Evolutionary conservation across 2,797 vertebrate genomes (phyloP), one percentile per base, ranked within the genome.

Genomic region (Nannoperca obscura): DNA sequence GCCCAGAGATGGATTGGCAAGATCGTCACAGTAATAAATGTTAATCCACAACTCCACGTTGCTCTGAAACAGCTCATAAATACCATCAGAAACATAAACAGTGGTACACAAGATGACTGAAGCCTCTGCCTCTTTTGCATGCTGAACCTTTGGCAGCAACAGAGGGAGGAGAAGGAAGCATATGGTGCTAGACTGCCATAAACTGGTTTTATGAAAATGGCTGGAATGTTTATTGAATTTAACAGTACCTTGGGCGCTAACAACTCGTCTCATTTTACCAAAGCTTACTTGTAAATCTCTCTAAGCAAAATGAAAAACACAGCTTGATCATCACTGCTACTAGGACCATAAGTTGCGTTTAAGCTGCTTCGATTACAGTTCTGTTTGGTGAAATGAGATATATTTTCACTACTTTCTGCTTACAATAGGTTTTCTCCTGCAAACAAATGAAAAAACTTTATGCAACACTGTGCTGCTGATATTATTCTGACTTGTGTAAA

Each of bases 151-250:
- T 68, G 55, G 62, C 64, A 75, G 63, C 64, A 70, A 52, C 24
- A 7, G 58, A 62, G 70, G 46, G 60, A 80, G 66, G 62, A 67
- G 46, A 52, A 59, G 64, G 87, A 93, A 91, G 91, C 92, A 94
- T 82, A 90, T 75, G 90, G 91, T 88, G 84, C 80, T 84, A 86
- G 76, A 89, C 57, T 91, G 91, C 92, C 91, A 94, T 94, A 92
- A 95, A 92, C 83, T 83, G 85, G 89, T 89, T 93, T 95, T 93
- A 95, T 94, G 93, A 95, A 95, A 96, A 93, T 91, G 81, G 92
- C 93, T 90, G 89, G 88, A 95, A 95, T 92, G 92, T 94, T 95
- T 94, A 96, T 95, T 96, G 93, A 95, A 95, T 92, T 87, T 93
- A 94, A 95, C 92, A 92, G 92, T 91, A 92, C 95, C 92, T 94